A percentile compares a stretch with the other conserved stretches of the same genome.
These are phyloP conservation scores for Oxyruncus cristatus DNA, from an alignment of 2,113 vertebrate genomes.

Conservation along the genomic window DNA sequence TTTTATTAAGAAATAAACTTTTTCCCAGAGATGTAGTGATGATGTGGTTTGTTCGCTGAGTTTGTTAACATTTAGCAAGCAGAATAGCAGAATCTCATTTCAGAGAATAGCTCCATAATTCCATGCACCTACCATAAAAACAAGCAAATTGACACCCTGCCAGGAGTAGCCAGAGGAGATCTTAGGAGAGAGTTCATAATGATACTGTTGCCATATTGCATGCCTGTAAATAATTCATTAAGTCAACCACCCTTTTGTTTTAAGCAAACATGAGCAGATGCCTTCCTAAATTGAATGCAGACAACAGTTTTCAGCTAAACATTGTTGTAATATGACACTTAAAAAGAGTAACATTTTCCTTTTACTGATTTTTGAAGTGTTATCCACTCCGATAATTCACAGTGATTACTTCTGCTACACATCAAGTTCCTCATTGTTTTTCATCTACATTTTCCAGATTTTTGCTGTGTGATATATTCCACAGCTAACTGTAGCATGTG, in stretches of 20 bases:
- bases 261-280: constrained; percentile 82
- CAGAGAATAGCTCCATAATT: constrained; percentile 67
- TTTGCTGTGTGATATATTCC: constrained; percentile 31
- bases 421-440: constrained; percentile 41
- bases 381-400: constrained; percentile 47
- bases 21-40: neutral
- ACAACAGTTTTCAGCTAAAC: constrained; percentile 70
- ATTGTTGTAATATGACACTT: constrained; percentile 72
- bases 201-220: constrained; percentile 75
- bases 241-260: constrained; percentile 81
- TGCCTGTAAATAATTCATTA: constrained; percentile 82
- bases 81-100: constrained; percentile 60
- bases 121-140: constrained; percentile 76
- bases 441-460: neutral
- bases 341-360: constrained; percentile 69
- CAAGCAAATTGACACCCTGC: constrained; percentile 80
- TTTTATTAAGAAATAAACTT: neutral
- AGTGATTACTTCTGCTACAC: constrained; percentile 54
- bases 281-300: constrained; percentile 74
- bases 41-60: neutral
- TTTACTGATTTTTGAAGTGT: constrained; percentile 64
- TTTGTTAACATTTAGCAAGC: constrained; percentile 15
- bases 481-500: neutral
- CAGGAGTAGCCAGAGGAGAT: constrained; percentile 80
- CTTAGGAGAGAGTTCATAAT: constrained; percentile 75